A percentile compares a stretch with the other conserved stretches of the same genome.
Evolutionary conservation across 2,888 invertebrate genomes (phyloP).

Genomic region (Pterobdella sp.): DNA sequence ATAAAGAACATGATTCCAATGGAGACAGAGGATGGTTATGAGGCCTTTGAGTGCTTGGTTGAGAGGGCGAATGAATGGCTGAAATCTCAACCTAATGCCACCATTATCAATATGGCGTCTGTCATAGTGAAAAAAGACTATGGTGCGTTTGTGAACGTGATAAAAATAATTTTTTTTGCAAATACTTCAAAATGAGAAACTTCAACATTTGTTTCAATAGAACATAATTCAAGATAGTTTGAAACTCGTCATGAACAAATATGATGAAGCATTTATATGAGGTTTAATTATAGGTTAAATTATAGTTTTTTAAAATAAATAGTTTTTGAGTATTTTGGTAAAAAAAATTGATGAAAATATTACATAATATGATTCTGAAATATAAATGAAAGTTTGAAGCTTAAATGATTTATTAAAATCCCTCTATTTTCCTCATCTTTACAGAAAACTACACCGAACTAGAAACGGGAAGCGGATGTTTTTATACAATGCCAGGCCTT

Average conservation of each 20-base stretch:
- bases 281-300: too few relatives aligned
- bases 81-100: conserved; percentile 34
- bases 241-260: too few relatives aligned
- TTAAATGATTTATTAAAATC: neutral
- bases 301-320: too few relatives aligned
- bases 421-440: neutral
- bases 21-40: conserved; percentile 36
- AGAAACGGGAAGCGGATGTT: conserved; percentile 35
- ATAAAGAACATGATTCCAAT: conserved; percentile 36
- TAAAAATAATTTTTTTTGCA: too few relatives aligned
- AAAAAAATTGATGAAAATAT: too few relatives aligned
- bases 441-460: conserved; percentile 29
- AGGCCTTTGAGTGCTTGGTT: conserved; percentile 36
- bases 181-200: too few relatives aligned
- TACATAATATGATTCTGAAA: too few relatives aligned
- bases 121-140: conserved; percentile 36
- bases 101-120: conserved; percentile 37
- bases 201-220: too few relatives aligned
- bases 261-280: too few relatives aligned
- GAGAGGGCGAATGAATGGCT: conserved; percentile 38
- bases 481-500: conserved; percentile 34
- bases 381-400: neutral
- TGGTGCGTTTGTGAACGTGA: conserved; percentile 31
- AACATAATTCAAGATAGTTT: too few relatives aligned
- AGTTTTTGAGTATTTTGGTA: too few relatives aligned